phyloP scores from a whole-genome alignment of 1,140 invertebrate species.

The Drosophila fuyamai region DNA sequence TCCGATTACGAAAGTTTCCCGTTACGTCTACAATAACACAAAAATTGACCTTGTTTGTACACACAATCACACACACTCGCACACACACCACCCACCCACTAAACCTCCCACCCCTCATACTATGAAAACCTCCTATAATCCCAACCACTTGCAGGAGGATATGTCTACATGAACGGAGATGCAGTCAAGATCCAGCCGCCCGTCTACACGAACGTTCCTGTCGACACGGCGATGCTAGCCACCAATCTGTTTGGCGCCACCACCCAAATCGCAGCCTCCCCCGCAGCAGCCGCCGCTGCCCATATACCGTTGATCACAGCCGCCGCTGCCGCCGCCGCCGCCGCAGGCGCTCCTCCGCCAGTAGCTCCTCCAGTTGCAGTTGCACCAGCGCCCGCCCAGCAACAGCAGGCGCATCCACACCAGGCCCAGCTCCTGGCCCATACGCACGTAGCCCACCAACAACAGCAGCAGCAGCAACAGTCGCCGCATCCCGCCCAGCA shows the following conservation, averaged over 20 bases:
- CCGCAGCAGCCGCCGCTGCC: constrained; percentile 66
- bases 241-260: constrained; percentile 77
- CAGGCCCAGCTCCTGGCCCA: constrained; percentile 63
- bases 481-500: constrained; percentile 60
- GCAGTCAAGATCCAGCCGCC: constrained; percentile 80
- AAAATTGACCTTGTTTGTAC: constrained; percentile 43
- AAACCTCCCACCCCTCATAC: constrained; percentile 6
- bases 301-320: constrained; percentile 82
- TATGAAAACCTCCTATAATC: constrained; percentile 10
- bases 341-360: constrained; percentile 52
- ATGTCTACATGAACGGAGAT: constrained; percentile 84
- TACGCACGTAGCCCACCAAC: constrained; percentile 61
- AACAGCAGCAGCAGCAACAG: constrained; percentile 59
- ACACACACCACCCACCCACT: constrained; percentile 6
- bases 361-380: constrained; percentile 55
- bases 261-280: constrained; percentile 78
- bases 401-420: constrained; percentile 50
- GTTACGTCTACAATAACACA: constrained; percentile 46
- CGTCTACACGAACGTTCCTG: constrained; percentile 83
- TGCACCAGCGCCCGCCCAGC: constrained; percentile 44
- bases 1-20: constrained; percentile 46
- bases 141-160: constrained; percentile 65
- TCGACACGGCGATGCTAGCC: constrained; percentile 83
- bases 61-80: constrained; percentile 17
- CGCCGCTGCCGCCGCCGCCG: constrained; percentile 56